phyloP scores from a whole-genome alignment of 2,113 vertebrate species.

The Paedocypris sp. region DNA sequence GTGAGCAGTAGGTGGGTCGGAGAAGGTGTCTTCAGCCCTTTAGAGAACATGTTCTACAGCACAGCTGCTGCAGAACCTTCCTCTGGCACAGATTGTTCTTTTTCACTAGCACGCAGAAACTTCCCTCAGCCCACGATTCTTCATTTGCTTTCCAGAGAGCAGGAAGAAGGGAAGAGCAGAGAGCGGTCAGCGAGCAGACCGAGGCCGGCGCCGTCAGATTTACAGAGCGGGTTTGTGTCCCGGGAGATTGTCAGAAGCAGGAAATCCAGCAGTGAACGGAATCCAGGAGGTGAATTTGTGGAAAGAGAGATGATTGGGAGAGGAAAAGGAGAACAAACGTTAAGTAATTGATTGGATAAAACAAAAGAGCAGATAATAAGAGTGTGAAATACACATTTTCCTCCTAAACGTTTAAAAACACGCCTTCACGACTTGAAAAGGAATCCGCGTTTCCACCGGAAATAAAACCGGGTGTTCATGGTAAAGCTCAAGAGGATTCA shows the following conservation, averaged over 20 bases:
- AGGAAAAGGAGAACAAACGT: constrained; percentile 62
- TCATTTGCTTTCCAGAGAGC: constrained; percentile 94
- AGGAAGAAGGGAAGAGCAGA: constrained; percentile 62
- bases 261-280: constrained; percentile 63
- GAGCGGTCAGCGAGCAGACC: constrained; percentile 63
- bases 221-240: no score
- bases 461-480: no score
- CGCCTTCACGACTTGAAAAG: no score
- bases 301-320: constrained; percentile 64
- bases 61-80: constrained; percentile 97
- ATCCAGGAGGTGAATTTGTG: constrained; percentile 66
- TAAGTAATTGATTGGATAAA: constrained; percentile 57
- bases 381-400: not conserved
- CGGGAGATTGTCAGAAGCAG: constrained; percentile 67
- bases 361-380: not conserved
- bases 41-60: constrained; percentile 98
- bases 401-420: not conserved
- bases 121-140: constrained; percentile 97
- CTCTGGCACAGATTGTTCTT: constrained; percentile 99
- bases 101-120: constrained; percentile 99
- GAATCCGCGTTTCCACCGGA: no score
- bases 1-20: constrained; percentile 32
- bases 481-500: no score
- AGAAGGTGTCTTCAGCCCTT: constrained; percentile 76
- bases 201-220: no score